Evolutionary conservation across 1,140 invertebrate species (phyloP), one percentile per base, ranked within the genome.

Genomic region (Phymorhynchus buccinoides): DNA sequence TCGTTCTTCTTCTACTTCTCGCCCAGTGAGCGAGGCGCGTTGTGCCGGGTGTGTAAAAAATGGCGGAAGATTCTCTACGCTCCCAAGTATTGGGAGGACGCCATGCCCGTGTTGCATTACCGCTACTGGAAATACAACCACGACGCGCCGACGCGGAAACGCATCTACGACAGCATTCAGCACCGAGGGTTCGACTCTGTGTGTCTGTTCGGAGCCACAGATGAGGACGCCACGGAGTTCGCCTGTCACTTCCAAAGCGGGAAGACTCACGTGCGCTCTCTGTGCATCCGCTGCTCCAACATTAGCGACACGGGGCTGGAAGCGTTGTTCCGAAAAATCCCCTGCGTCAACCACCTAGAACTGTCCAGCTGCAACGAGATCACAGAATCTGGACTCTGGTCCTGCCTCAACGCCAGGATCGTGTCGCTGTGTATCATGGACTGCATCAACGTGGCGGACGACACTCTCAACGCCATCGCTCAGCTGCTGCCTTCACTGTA

Each of bases 391-490:
- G 97, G 97, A 75, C 95, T 98, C 84, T 98, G 97, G 97, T 96
- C 97, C 84, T 97, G 96, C 92, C 94, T 99, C 88, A 97, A 96
- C 91, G 97, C 97, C 73, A 95, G 97, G 88, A 97, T 99, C 92
- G 96, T 97, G 71, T 97, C 96, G 82, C 95, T 99, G 87, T 97
- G 96, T 75, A 95, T 99, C 90, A 96, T 96, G 87, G 98, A 99
- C 94, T 99, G 98, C 94, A 98, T 98, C 94, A 98, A 99, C 93
- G 96, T 99, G 88, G 97, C 97, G 75, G 97, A 99, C 93, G 97
- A 98, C 93, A 97, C 97, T 73, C 96, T 98, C 71, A 97, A 97
- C 14, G 97, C 97, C 71, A 96, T 98, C 37, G 96, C 97, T 52
- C 97, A 98, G 93, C 94, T 98, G 62, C 94, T 99, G 89, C 97